phyloP scores from a whole-genome alignment of 2,888 invertebrate species.

The Orthosia cruda region DNA sequence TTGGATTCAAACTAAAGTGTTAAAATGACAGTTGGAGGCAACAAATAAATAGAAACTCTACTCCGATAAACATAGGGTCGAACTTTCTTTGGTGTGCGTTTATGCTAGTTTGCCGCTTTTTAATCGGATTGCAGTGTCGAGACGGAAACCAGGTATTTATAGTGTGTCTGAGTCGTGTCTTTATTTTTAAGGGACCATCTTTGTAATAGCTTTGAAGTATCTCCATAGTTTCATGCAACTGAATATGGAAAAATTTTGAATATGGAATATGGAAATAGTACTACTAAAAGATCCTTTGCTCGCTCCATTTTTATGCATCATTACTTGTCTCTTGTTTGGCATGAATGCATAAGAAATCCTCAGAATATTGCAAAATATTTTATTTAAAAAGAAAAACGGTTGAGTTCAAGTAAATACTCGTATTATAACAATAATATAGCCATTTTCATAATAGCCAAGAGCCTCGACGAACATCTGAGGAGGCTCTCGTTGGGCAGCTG shows the following conservation, averaged over 20 bases:
- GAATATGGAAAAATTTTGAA: constrained; percentile 21
- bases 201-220: constrained; percentile 22
- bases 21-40: constrained; percentile 64
- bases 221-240: constrained; percentile 33
- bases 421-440: too few species aligned
- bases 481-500: too few species aligned
- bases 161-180: constrained; percentile 60
- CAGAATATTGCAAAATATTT: too few species aligned
- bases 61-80: constrained; percentile 26
- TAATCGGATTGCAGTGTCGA: constrained; percentile 77
- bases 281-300: background rate
- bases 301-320: constrained; percentile 5
- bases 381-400: too few species aligned
- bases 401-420: too few species aligned
- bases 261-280: background rate
- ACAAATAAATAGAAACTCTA: constrained; percentile 56
- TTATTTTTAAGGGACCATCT: constrained; percentile 62
- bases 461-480: too few species aligned
- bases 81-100: constrained; percentile 24
- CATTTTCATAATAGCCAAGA: too few species aligned
- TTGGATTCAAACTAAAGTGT: constrained; percentile 75
- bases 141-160: constrained; percentile 74
- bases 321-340: background rate
- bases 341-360: background rate
- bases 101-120: constrained; percentile 67